Percentiles rank a stretch among this genome's conserved stretches.
These are phyloP conservation scores for Meda fulgida DNA, from an alignment of 2,797 vertebrate genomes.

Conservation along the genomic window DNA sequence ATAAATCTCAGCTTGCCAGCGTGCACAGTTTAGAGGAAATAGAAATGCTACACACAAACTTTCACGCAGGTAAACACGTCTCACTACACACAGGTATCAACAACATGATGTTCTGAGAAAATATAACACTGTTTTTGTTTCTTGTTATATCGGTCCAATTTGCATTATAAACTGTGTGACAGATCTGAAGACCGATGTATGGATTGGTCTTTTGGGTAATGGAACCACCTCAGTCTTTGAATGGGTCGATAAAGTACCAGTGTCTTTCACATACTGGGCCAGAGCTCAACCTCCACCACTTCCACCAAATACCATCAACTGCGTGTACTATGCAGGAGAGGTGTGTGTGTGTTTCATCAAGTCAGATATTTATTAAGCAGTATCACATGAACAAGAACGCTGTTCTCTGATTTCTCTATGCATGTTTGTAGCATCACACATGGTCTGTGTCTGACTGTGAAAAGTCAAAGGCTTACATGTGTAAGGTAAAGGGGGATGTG, in stretches of 20 bases:
- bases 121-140: neutral
- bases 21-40: conserved; percentile 88
- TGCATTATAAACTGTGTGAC: neutral
- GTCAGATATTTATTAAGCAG: neutral
- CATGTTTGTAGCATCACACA: conserved; percentile 33
- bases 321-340: conserved; percentile 85
- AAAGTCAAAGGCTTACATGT: conserved; percentile 81
- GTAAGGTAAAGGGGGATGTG: conserved; percentile 85
- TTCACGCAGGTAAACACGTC: conserved; percentile 34
- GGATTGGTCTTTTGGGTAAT: conserved; percentile 85
- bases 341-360: conserved; percentile 63
- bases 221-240: conserved; percentile 77
- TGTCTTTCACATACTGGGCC: conserved; percentile 90
- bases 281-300: conserved; percentile 80
- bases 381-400: neutral
- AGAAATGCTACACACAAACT: conserved; percentile 79
- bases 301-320: conserved; percentile 75
- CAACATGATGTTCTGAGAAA: neutral
- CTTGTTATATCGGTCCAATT: neutral
- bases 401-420: neutral
- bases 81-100: neutral
- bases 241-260: conserved; percentile 81
- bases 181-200: conserved; percentile 77
- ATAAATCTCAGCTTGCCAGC: conserved; percentile 80
- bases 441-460: conserved; percentile 86